phyloP scores from a whole-genome alignment of 2,797 vertebrate genomes.

The Okamejei kenojei region DNA sequence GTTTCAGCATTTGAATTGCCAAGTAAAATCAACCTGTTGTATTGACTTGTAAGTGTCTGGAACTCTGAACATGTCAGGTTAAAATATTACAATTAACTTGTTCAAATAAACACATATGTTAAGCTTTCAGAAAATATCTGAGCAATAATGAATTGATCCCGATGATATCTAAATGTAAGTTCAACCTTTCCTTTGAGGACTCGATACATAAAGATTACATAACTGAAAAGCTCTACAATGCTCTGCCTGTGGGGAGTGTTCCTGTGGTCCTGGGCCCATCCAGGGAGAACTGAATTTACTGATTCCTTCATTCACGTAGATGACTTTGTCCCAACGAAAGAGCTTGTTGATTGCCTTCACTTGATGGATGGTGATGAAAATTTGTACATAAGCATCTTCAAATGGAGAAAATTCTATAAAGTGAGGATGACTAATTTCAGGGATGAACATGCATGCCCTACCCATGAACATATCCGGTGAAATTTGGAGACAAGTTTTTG shows the following conservation, averaged over 20 bases:
- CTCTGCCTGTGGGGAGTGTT: conserved; percentile 87
- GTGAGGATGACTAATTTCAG: conserved; percentile 86
- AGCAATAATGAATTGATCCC: conserved; percentile 85
- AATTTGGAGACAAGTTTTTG: too few species aligned
- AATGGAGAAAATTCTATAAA: conserved; percentile 90
- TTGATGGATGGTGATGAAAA: conserved; percentile 89
- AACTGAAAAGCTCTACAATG: too few species aligned
- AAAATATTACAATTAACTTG: conserved; percentile 94
- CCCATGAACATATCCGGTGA: conserved; percentile 86
- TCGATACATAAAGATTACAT: conserved; percentile 97
- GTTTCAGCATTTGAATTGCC: conserved; percentile 80
- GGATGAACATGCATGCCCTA: conserved; percentile 90
- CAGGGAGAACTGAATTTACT: conserved; percentile 92
- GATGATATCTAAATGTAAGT: conserved; percentile 88
- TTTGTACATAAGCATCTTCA: conserved; percentile 86
- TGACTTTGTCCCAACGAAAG: conserved; percentile 85
- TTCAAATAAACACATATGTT: conserved; percentile 86
- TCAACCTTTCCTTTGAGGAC: conserved; percentile 95
- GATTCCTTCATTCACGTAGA: conserved; percentile 95
- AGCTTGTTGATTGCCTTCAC: conserved; percentile 86
- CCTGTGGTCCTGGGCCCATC: conserved; percentile 85
- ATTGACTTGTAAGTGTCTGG: conserved; percentile 98
- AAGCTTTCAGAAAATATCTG: conserved; percentile 88
- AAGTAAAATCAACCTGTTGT: conserved; percentile 84
- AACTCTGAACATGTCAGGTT: conserved; percentile 86